Percentiles rank a stretch among this genome's conserved stretches.
Conservation (phyloP, 2,888 invertebrate species). For the Meandrusa payeni region DNA sequence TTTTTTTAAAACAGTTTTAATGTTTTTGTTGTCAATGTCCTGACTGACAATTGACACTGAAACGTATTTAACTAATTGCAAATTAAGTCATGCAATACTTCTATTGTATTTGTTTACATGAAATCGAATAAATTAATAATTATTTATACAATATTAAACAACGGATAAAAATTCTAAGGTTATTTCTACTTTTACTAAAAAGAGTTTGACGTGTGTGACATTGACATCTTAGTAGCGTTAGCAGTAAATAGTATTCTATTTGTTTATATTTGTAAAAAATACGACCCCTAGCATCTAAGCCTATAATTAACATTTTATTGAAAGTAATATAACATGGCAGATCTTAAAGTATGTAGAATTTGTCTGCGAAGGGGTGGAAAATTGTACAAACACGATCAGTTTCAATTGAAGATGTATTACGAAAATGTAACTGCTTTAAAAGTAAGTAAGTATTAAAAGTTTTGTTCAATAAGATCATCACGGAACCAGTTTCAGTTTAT, state of each 20-base stretch:
- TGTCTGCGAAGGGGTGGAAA: slow-evolving; percentile 47
- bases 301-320: not conserved
- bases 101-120: no score
- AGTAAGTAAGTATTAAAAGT: slow-evolving; percentile 38
- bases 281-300: not conserved
- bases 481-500: no score
- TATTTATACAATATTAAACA: no score
- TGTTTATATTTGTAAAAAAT: not conserved
- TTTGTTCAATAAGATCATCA: no score
- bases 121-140: no score
- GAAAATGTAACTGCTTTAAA: slow-evolving; percentile 49
- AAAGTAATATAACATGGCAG: slow-evolving; percentile 35
- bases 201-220: not conserved
- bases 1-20: no score
- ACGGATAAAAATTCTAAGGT: no score
- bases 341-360: slow-evolving; percentile 47
- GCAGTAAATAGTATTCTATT: not conserved
- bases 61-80: no score
- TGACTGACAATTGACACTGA: no score
- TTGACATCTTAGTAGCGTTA: not conserved
- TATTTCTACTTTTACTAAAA: no score
- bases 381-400: slow-evolving; percentile 44
- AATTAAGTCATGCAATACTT: no score
- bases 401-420: slow-evolving; percentile 45
- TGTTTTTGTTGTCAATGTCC: no score